Conservation (phyloP, 2,888 invertebrate species). For the Imbricaverruca yamaguchii region DNA sequence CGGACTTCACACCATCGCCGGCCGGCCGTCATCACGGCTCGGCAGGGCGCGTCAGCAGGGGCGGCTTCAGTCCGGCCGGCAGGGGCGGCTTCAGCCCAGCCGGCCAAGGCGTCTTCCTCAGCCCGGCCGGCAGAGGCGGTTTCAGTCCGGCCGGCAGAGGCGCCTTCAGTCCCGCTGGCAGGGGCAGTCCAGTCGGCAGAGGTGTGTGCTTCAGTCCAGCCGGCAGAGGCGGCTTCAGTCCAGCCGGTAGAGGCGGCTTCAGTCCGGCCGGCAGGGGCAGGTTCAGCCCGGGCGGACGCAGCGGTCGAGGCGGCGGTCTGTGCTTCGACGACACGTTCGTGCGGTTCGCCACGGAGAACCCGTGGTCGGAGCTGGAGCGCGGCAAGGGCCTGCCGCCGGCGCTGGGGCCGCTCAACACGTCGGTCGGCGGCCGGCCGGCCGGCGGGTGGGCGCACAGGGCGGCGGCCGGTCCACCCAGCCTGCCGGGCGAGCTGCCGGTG, state of each 20-base stretch:
- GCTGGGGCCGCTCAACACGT: constrained; percentile 22
- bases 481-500: not conserved
- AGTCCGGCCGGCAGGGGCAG: not conserved
- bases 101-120: not conserved
- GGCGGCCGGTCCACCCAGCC: not conserved
- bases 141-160: not conserved
- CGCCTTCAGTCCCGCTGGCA: not conserved
- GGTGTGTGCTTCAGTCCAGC: not conserved
- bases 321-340: constrained; percentile 6
- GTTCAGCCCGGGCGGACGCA: not conserved
- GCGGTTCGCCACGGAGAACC: constrained; percentile 21
- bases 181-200: not conserved
- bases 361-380: constrained; percentile 21
- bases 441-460: not conserved
- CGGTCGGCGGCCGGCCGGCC: not conserved
- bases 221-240: not conserved
- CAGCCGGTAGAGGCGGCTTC: not conserved
- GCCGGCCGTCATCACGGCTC: not conserved
- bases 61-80: not conserved
- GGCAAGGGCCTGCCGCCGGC: not conserved
- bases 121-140: not conserved
- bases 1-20: not conserved
- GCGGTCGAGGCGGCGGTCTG: not conserved
- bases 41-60: not conserved
- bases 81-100: not conserved